Conservation (phyloP, 1,140 invertebrate genomes). For the Bombus confusus region DNA sequence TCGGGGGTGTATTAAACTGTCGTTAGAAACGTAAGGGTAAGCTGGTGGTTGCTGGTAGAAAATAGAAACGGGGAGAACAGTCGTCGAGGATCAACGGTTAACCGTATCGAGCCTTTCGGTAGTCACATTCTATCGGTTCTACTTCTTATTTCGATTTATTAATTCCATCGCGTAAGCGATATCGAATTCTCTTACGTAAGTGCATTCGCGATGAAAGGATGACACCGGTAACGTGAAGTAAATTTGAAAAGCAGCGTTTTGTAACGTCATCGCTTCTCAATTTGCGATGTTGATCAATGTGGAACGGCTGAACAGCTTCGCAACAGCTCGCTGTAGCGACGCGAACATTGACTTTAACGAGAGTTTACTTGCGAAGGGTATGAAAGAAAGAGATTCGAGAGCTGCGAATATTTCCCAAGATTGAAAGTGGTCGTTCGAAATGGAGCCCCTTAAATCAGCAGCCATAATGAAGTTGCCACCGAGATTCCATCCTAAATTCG, state of each 20-base stretch:
- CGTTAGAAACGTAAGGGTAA: conserved; percentile 47
- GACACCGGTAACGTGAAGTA: too few species aligned
- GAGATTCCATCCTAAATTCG: conserved; percentile 71
- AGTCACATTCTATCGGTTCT: too few species aligned
- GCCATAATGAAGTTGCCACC: conserved; percentile 63
- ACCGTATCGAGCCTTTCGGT: too few species aligned
- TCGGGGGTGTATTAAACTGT: conserved; percentile 72
- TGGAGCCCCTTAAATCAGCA: conserved; percentile 30
- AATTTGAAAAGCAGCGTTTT: too few species aligned
- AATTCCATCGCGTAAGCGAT: too few species aligned
- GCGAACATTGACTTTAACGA: neutral
- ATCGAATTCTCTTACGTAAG: too few species aligned
- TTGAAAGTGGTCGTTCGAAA: neutral
- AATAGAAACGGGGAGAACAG: neutral
- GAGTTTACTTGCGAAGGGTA: neutral
- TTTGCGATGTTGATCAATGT: too few species aligned
- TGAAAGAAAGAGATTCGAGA: neutral
- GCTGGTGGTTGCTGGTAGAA: neutral
- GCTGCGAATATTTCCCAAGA: neutral
- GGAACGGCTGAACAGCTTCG: too few species aligned
- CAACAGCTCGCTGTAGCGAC: too few species aligned
- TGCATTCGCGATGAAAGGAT: too few species aligned
- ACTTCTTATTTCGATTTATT: too few species aligned
- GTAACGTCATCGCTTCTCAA: too few species aligned
- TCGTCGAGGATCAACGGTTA: neutral